Evolutionary conservation across 2,797 vertebrate species (phyloP), one percentile per base, ranked within the genome.

Genomic region (Arctocebus calabarensis): DNA sequence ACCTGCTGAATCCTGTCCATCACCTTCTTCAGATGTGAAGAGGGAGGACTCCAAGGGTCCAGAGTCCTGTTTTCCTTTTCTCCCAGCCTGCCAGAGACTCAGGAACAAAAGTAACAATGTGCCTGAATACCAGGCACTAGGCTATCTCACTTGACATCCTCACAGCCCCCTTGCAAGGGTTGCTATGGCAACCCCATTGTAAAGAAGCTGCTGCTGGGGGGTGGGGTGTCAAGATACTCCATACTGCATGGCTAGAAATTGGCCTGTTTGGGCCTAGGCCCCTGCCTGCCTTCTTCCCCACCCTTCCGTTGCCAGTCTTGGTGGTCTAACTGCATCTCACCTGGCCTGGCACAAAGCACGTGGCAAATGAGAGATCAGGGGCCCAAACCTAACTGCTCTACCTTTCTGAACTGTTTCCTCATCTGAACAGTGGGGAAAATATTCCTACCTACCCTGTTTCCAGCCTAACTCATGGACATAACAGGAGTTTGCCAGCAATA

Each of bases 151-250:
- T 52, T 52, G 45, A 87, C 61, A 82, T 13, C 57, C 7, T 32
- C 23, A 25, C 11, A 71, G 79, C 82, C 48, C 43, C 43, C 17
- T 2, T 23, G 29, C 34, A 1, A 45, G 27, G 61, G 94, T 94
- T 96, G 92, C 88, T 55, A 78, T 74, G 79, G 83, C 75, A 96
- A 97, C 81, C 5, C 5, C 52, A 16, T 29, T 4, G 2, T 29
- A 40, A 85, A 22, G 71, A 86, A n/a, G 57, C 83, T 7, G 45
- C 61, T n/a, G 6, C 5, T 13, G 45, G 45, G 45, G 10, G 9
- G 45, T 2, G 43, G 37, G 84, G n/a, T 4, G 71, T 84, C 59
- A 32, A 91, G 84, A 40, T 27, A 34, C 11, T 75, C 12, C 17
- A 40, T 55, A 55, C 40, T 29, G 0, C 19, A 85, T 8, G 29